phyloP scores from a whole-genome alignment of 64 coral and sea anemone genomes.

The Acropora tenuis region DNA sequence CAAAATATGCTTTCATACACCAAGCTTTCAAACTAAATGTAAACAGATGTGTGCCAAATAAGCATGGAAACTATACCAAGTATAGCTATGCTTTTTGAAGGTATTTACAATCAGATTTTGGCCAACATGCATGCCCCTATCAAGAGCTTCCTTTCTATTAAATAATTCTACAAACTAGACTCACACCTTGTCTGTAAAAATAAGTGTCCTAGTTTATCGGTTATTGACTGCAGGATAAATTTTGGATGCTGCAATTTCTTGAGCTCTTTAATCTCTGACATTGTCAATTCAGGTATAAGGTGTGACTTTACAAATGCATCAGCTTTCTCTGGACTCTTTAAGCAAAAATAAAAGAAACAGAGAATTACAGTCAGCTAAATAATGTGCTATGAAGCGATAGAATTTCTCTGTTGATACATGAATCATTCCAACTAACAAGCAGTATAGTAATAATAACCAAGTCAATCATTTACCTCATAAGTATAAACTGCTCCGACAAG shows the following conservation, averaged over 20 bases:
- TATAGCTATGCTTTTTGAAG: too few relatives aligned
- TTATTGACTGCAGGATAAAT: constrained; percentile 67
- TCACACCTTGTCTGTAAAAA: constrained; percentile 53
- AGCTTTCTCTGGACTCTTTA: constrained; percentile 75
- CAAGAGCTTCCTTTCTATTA: too few relatives aligned
- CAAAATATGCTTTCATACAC: too few relatives aligned
- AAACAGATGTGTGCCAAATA: too few relatives aligned
- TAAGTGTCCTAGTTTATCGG: constrained; percentile 41
- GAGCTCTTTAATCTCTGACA: constrained; percentile 58
- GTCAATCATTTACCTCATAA: constrained; percentile 55
- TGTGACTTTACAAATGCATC: constrained; percentile 54
- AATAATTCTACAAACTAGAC: not conserved
- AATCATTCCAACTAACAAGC: too few relatives aligned
- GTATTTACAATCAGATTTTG: too few relatives aligned
- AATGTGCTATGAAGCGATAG: too few relatives aligned
- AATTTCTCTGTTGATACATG: too few relatives aligned
- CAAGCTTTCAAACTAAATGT: too few relatives aligned
- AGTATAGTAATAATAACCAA: not conserved
- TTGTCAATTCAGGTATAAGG: constrained; percentile 65
- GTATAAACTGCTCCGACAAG: constrained; percentile 74
- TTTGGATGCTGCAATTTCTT: constrained; percentile 91
- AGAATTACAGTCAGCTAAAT: not conserved
- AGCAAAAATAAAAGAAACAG: not conserved
- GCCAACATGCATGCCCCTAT: not conserved
- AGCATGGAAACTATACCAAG: too few relatives aligned